These are phyloP conservation scores for Erpobdella octoculata DNA, from an alignment of 2,888 invertebrate species.

Conservation along the genomic window DNA sequence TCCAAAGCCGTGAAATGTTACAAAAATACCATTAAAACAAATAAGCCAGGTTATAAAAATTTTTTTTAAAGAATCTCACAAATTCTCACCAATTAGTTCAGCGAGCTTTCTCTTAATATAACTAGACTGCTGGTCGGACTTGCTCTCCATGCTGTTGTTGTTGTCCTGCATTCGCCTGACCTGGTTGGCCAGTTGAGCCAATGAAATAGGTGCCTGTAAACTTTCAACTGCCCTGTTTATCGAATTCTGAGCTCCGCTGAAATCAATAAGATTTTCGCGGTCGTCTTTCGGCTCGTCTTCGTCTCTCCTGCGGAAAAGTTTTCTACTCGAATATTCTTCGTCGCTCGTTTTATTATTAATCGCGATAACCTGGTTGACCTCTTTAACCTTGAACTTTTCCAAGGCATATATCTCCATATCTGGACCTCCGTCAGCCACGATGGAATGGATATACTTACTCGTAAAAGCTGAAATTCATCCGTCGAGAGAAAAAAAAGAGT, in stretches of 20 bases:
- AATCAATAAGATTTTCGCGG: background rate
- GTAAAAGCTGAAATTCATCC: background rate
- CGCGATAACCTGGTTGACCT: background rate
- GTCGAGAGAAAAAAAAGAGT: background rate
- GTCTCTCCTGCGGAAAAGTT: too few species aligned
- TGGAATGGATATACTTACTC: slow-evolving; percentile 7
- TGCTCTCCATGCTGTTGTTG: background rate
- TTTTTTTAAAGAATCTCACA: too few species aligned
- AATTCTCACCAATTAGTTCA: slow-evolving; percentile 24
- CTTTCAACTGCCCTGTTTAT: too few species aligned
- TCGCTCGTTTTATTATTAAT: background rate
- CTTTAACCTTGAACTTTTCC: background rate
- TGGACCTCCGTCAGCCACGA: background rate
- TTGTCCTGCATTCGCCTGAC: too few species aligned
- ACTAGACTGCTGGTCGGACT: background rate
- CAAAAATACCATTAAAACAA: too few species aligned
- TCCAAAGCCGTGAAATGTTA: too few species aligned
- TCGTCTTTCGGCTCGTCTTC: too few species aligned
- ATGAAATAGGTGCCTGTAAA: background rate
- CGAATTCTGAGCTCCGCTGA: background rate
- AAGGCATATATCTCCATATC: background rate
- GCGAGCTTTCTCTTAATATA: slow-evolving; percentile 19
- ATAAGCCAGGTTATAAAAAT: too few species aligned
- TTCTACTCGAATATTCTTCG: background rate
- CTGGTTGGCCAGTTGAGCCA: background rate